Conservation (phyloP, 35 echinoderm and acorn worm genomes). For the Lytechinus pictus region DNA sequence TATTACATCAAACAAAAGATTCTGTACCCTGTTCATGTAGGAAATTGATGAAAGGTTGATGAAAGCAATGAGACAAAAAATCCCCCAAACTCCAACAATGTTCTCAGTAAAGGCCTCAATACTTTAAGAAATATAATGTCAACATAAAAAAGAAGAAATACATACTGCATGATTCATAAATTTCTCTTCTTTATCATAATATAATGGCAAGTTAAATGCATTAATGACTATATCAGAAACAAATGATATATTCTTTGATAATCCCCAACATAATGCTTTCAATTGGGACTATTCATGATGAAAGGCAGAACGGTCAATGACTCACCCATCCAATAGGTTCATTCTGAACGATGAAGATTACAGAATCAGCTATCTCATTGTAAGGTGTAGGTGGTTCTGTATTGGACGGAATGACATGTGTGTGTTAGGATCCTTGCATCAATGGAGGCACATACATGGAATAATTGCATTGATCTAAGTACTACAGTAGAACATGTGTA, state of each 20-base stretch:
- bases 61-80: too few species aligned
- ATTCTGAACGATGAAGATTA: neutral
- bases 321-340: constrained; percentile 16
- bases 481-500: too few species aligned
- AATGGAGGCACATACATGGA: neutral
- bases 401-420: neutral
- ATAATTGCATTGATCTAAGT: too few species aligned
- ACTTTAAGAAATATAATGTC: neutral
- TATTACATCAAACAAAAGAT: too few species aligned
- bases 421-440: neutral
- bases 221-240: neutral
- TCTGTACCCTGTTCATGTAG: too few species aligned
- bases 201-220: neutral
- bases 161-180: neutral
- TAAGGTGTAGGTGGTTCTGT: constrained; percentile 26
- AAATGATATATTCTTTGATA: neutral
- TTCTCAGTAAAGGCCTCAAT: too few species aligned
- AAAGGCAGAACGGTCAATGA: neutral
- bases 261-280: neutral
- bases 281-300: neutral
- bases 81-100: too few species aligned
- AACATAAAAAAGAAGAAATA: neutral
- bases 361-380: neutral
- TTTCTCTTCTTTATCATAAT: neutral
- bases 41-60: too few species aligned